Conservation (phyloP, 2,888 invertebrate species). For the Eulithis prunata region DNA sequence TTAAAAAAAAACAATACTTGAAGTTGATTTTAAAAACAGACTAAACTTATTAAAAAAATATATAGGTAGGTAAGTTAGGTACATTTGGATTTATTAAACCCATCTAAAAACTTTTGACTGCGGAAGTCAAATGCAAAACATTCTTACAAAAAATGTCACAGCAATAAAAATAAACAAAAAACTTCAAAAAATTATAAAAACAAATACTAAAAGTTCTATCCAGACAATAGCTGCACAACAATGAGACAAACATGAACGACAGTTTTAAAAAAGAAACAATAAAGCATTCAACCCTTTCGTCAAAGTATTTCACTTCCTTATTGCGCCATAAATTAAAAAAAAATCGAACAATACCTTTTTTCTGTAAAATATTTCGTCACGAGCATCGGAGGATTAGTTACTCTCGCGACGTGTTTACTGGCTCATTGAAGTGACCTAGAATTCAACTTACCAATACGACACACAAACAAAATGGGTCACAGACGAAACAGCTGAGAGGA, state of each 20-base stretch:
- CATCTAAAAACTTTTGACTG: constrained; percentile 1
- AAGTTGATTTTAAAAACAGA: constrained; percentile 6
- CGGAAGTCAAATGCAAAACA: constrained; percentile 38
- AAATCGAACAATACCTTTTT: constrained; percentile 57
- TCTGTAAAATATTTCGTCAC: constrained; percentile 27
- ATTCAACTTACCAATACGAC: constrained; percentile 13
- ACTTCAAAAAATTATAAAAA: constrained; percentile 73
- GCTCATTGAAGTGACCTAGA: constrained; percentile 35
- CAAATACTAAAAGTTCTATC: constrained; percentile 67
- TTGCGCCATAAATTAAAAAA: constrained; percentile 78
- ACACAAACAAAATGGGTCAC: constrained; percentile 36
- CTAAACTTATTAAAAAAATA: background rate
- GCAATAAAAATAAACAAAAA: constrained; percentile 52
- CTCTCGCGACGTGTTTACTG: constrained; percentile 15
- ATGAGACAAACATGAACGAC: constrained; percentile 65
- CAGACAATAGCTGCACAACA: constrained; percentile 73
- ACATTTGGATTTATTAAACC: no score
- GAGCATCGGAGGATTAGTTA: constrained; percentile 22
- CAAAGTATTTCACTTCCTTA: constrained; percentile 81
- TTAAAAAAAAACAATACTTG: no score
- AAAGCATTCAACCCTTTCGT: constrained; percentile 80
- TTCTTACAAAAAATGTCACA: constrained; percentile 38
- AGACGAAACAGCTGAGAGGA: constrained; percentile 16
- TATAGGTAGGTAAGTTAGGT: no score
- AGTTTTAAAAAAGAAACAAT: constrained; percentile 73